A percentile compares a stretch with the other conserved stretches of the same genome.
phyloP scores from a whole-genome alignment of 2,888 invertebrate genomes.

The Agrilus mali region DNA sequence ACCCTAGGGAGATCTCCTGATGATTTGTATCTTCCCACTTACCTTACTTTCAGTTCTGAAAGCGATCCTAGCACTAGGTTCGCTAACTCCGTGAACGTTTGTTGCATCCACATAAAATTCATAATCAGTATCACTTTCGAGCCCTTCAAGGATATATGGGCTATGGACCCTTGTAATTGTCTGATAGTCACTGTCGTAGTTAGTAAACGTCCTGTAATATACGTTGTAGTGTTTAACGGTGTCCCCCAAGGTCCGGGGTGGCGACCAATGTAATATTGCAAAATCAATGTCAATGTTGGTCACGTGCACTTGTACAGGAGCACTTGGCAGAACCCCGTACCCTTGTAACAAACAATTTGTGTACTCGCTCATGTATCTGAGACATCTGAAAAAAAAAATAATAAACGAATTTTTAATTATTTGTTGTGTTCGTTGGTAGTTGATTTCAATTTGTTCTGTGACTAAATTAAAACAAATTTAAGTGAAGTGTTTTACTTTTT shows the following conservation, averaged over 20 bases:
- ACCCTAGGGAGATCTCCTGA: constrained; percentile 59
- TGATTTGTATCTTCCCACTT: constrained; percentile 15
- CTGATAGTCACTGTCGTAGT: constrained; percentile 32
- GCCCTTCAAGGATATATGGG: constrained; percentile 61
- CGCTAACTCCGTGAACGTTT: constrained; percentile 67
- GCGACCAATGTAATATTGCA: constrained; percentile 66
- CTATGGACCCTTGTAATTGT: constrained; percentile 39
- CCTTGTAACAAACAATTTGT: constrained; percentile 73
- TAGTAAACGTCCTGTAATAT: constrained; percentile 29
- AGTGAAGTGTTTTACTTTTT: too few species aligned
- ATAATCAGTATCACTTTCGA: constrained; percentile 63
- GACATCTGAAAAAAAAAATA: constrained; percentile 41
- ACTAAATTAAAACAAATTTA: too few species aligned
- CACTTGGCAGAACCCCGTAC: constrained; percentile 68
- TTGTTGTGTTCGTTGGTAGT: too few species aligned
- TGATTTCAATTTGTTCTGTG: too few species aligned
- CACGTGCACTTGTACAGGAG: constrained; percentile 56
- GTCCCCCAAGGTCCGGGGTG: constrained; percentile 56
- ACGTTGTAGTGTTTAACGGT: constrained; percentile 46
- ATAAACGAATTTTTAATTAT: too few species aligned
- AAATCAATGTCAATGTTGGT: constrained; percentile 64
- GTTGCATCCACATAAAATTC: constrained; percentile 70
- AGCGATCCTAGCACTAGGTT: constrained; percentile 60
- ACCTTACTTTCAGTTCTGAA: constrained; percentile 64
- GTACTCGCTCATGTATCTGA: constrained; percentile 70